These are phyloP conservation scores for Pseudococcus viburni DNA, from an alignment of 2,888 invertebrate genomes.

Conservation along the genomic window DNA sequence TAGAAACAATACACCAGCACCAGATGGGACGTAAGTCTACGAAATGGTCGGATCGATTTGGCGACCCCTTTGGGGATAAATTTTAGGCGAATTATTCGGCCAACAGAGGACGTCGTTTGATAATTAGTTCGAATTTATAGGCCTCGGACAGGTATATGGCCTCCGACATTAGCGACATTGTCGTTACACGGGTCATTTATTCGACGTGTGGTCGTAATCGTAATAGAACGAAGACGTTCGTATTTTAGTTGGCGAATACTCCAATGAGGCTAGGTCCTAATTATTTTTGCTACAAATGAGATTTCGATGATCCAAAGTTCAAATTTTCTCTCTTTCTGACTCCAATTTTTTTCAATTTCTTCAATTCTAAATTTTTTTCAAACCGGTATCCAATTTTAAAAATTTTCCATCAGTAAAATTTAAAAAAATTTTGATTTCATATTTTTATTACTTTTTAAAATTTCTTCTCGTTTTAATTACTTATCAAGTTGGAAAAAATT, in stretches of 20 bases:
- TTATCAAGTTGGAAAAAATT: too few relatives aligned
- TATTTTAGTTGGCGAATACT: neutral
- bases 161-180: neutral
- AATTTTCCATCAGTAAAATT: too few relatives aligned
- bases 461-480: too few relatives aligned
- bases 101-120: neutral
- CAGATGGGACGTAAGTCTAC: neutral
- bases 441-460: too few relatives aligned
- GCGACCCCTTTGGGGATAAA: neutral
- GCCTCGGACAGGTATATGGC: neutral
- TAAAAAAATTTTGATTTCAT: too few relatives aligned
- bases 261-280: too few relatives aligned
- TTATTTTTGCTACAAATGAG: too few relatives aligned
- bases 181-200: slow-evolving; percentile 35
- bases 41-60: neutral
- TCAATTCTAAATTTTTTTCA: too few relatives aligned
- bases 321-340: too few relatives aligned
- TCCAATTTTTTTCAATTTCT: too few relatives aligned
- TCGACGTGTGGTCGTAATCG: neutral
- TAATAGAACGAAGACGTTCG: neutral
- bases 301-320: too few relatives aligned
- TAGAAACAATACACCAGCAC: neutral
- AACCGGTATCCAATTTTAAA: too few relatives aligned
- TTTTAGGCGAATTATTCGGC: slow-evolving; percentile 6
- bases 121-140: slow-evolving; percentile 45